Conservation (phyloP, 2,797 vertebrate genomes). For the Microchirus variegatus region DNA sequence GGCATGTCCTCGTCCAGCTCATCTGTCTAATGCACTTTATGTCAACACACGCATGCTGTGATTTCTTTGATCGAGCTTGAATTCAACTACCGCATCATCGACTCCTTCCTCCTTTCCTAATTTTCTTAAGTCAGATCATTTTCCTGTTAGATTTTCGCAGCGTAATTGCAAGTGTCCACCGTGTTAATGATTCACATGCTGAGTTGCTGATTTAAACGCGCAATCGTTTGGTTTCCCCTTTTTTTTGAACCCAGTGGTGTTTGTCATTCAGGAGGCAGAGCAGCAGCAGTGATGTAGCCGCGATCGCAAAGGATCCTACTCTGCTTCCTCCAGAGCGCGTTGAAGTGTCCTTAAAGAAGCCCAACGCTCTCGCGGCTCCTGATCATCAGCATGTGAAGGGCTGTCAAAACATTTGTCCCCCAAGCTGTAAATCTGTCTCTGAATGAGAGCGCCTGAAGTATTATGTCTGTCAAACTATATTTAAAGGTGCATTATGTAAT, state of each 20-base stretch:
- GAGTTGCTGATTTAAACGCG: background rate
- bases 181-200: background rate
- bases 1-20: conserved; percentile 28
- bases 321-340: background rate
- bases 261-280: background rate
- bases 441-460: background rate
- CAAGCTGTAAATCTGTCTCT: background rate
- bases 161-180: too few relatives aligned
- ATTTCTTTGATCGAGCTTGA: background rate
- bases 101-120: background rate
- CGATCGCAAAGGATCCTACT: too few relatives aligned
- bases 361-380: background rate
- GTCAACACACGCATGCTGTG: conserved; percentile 31
- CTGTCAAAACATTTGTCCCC: background rate
- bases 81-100: background rate
- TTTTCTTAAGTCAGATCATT: too few relatives aligned
- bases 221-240: conserved; percentile 11
- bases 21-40: conserved; percentile 10
- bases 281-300: background rate
- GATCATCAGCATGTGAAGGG: background rate
- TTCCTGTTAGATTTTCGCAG: too few relatives aligned
- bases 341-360: background rate
- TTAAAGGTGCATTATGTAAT: too few relatives aligned
- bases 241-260: background rate
- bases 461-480: conserved; percentile 1